Evolutionary conservation across 2,797 vertebrate species (phyloP).

Genomic region (Acanthurus lineatus): DNA sequence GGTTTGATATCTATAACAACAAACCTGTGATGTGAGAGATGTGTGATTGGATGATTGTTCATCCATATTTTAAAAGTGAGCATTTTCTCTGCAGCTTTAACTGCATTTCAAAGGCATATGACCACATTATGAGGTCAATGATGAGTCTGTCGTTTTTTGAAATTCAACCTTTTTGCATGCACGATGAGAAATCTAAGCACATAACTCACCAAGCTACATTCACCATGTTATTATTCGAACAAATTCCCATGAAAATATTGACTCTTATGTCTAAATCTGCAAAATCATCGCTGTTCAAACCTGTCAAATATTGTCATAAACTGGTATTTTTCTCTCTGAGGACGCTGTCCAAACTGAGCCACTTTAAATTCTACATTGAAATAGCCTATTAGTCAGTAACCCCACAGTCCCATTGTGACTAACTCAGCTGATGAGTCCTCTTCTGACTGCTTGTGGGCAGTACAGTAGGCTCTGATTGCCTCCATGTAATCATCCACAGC

Average conservation of each 20-base stretch:
- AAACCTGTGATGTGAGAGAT: not conserved
- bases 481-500: constrained; percentile 41
- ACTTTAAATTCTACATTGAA: constrained; percentile 42
- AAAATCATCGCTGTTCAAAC: not conserved
- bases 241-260: not conserved
- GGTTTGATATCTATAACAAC: not conserved
- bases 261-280: not conserved
- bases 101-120: not conserved
- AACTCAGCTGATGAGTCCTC: constrained; percentile 62
- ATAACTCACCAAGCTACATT: not conserved
- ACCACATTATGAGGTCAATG: too few relatives aligned
- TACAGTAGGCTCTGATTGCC: constrained; percentile 66
- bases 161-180: not conserved
- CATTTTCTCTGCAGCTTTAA: not conserved
- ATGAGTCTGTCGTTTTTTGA: not conserved
- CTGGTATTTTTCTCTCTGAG: constrained; percentile 10
- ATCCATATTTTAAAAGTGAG: too few relatives aligned
- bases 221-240: too few relatives aligned
- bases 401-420: constrained; percentile 54
- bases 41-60: not conserved
- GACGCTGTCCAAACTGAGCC: constrained; percentile 23
- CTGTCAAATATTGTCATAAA: constrained; percentile 1
- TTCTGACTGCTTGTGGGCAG: constrained; percentile 65
- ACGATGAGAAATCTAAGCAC: not conserved
- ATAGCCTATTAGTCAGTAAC: constrained; percentile 53